Evolutionary conservation across 92 coral and sea anemone genomes (phyloP), one percentile per base, ranked within the genome.

Genomic region (Phenganax stokvisi): DNA sequence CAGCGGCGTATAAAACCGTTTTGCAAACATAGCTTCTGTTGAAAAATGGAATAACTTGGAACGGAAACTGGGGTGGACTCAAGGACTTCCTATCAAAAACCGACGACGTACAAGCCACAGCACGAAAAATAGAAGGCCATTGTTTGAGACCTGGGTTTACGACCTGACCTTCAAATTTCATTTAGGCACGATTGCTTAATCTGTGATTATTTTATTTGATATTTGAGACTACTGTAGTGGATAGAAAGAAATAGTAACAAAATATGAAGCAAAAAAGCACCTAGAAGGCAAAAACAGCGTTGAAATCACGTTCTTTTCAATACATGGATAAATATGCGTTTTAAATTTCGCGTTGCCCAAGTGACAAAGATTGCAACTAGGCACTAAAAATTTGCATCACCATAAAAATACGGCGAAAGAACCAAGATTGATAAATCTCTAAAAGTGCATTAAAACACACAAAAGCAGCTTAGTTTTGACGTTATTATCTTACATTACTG

Each of bases 41-140:
- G 47, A 5, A 37, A 0, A 37, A 37, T 37, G 2, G 47, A 37
- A 37, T 37, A 37, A 5, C 47, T 37, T 37, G 2, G 47, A 37
- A 37, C 47, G 47, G 47, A 37, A 37, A 37, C 47, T 37, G 47
- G 47, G 47, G 47, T 37, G 47, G 47, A 37, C 47, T 37, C 47
- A 37, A 37, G 47, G 47, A 37, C 47, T 37, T 37, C 47, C 47
- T 5, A 37, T 37, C 47, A 37, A 37, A 2, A 37, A 37, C 47
- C 2, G 47, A 5, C 47, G 47, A 37, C 47, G 47, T 37, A 20
- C 25, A 37, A 37, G 47, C 47, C 6, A 25, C 44, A 9, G 10
- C 28, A 30, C 72, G 51, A 10, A 66, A 66, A 66, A 68, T 68
- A 68, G 47, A 68, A 68, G 73, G 73, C 53, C 73, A 68, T 68